These are phyloP conservation scores for Willisornis vidua DNA, from an alignment of 2,113 vertebrate species.

Conservation along the genomic window DNA sequence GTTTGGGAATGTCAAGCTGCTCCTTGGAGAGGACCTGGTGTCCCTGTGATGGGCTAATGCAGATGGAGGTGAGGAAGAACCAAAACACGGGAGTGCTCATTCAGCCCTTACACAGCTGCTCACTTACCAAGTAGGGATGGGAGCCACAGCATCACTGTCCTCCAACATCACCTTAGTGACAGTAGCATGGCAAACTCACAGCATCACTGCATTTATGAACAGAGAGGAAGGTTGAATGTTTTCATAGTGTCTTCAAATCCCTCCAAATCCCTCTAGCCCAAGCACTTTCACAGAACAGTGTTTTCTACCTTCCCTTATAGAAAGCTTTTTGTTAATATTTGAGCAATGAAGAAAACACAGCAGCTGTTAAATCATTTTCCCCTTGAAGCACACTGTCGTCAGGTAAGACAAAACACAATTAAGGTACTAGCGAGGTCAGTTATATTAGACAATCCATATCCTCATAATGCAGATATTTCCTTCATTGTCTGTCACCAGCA, in stretches of 20 bases:
- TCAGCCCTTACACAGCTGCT: not conserved
- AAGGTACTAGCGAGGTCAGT: conserved; percentile 22
- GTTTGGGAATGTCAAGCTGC: not conserved
- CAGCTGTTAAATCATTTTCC: not conserved
- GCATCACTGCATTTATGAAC: not conserved
- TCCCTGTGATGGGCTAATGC: not conserved
- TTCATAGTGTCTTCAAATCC: not conserved
- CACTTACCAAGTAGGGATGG: rapidly evolving
- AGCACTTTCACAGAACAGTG: not conserved
- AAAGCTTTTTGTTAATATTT: conserved; percentile 22
- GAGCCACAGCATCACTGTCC: rapidly evolving
- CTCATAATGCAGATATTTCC: conserved; percentile 23
- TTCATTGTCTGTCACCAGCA: conserved; percentile 21
- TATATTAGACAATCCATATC: conserved; percentile 8
- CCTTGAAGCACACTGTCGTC: not conserved
- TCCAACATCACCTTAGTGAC: not conserved
- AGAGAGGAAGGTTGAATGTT: not conserved
- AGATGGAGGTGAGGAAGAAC: not conserved
- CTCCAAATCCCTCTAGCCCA: not conserved
- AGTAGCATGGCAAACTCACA: not conserved
- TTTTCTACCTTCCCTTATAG: not conserved
- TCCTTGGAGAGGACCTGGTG: not conserved
- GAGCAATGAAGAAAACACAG: conserved; percentile 19
- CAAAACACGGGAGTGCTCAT: rapidly evolving
- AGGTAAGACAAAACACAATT: conserved; percentile 45